phyloP scores from a whole-genome alignment of 2,888 invertebrate species.

The Leucoma salicis region DNA sequence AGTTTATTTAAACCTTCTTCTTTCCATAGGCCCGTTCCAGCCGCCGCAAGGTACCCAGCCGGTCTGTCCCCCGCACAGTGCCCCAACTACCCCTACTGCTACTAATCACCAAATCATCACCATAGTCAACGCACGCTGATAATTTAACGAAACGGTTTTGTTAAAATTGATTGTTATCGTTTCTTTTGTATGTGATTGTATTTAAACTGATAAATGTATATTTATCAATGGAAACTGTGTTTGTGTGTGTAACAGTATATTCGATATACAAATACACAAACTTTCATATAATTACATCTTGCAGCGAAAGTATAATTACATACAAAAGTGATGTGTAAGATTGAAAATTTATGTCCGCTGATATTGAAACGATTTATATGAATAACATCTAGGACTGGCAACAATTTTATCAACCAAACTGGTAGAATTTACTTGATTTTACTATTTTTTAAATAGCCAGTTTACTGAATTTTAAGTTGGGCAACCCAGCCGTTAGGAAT shows the following conservation, averaged over 20 bases:
- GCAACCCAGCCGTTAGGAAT: neutral
- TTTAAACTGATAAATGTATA: too few species aligned
- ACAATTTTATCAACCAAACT: too few species aligned
- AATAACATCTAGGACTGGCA: neutral
- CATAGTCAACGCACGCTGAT: conserved; percentile 12
- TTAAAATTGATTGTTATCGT: too few species aligned
- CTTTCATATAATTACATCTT: too few species aligned
- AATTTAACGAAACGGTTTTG: conserved; percentile 18
- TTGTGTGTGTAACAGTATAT: too few species aligned
- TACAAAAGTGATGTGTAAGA: neutral
- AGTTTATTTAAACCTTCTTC: too few species aligned
- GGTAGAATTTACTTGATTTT: neutral
- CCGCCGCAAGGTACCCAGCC: conserved; percentile 74
- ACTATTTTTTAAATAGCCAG: neutral
- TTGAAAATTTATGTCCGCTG: conserved; percentile 1
- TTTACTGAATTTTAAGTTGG: neutral
- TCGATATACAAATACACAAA: too few species aligned
- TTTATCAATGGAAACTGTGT: too few species aligned
- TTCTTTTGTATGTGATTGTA: too few species aligned
- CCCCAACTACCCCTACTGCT: conserved; percentile 84
- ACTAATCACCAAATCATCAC: conserved; percentile 31
- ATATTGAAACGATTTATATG: neutral
- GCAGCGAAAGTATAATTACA: too few species aligned
- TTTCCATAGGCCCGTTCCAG: conserved; percentile 48
- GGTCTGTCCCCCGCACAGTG: conserved; percentile 77